Evolutionary conservation across 2,888 invertebrate species (phyloP).

Genomic region (Drosophila quinaria): DNA sequence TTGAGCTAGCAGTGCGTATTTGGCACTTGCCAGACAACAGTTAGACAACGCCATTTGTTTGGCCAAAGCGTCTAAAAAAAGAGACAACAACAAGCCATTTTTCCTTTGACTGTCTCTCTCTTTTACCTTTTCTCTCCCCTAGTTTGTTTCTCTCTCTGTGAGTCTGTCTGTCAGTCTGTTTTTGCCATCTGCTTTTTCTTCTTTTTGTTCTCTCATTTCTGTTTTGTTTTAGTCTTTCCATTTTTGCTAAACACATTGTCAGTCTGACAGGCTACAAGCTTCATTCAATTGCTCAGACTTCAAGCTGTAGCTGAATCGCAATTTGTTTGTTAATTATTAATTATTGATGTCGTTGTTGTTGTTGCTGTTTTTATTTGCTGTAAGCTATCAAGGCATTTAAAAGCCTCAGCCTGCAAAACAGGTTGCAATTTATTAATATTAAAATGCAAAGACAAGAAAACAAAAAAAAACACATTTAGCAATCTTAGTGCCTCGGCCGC

Average conservation of each 20-base stretch:
- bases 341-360: slow-evolving; percentile 40
- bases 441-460: slow-evolving; percentile 12
- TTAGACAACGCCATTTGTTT: slow-evolving; percentile 59
- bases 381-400: slow-evolving; percentile 27
- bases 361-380: slow-evolving; percentile 13
- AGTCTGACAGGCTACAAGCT: slow-evolving; percentile 70
- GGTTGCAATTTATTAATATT: slow-evolving; percentile 55
- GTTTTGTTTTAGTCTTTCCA: slow-evolving; percentile 18
- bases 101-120: slow-evolving; percentile 10
- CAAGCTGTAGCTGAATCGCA: slow-evolving; percentile 26
- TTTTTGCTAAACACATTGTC: slow-evolving; percentile 66
- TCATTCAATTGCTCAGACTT: slow-evolving; percentile 64
- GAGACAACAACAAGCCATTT: slow-evolving; percentile 45
- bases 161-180: slow-evolving; percentile 19
- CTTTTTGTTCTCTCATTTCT: slow-evolving; percentile 6
- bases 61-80: slow-evolving; percentile 32
- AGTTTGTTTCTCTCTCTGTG: slow-evolving; percentile 8
- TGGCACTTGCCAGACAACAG: slow-evolving; percentile 48
- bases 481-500: slow-evolving; percentile 49
- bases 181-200: slow-evolving; percentile 10
- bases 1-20: not conserved
- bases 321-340: slow-evolving; percentile 58
- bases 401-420: slow-evolving; percentile 40
- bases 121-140: too few species aligned
- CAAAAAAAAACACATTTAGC: slow-evolving; percentile 25